phyloP scores from a whole-genome alignment of 2,797 vertebrate genomes.

The Schizopygopsis pylzovi region DNA sequence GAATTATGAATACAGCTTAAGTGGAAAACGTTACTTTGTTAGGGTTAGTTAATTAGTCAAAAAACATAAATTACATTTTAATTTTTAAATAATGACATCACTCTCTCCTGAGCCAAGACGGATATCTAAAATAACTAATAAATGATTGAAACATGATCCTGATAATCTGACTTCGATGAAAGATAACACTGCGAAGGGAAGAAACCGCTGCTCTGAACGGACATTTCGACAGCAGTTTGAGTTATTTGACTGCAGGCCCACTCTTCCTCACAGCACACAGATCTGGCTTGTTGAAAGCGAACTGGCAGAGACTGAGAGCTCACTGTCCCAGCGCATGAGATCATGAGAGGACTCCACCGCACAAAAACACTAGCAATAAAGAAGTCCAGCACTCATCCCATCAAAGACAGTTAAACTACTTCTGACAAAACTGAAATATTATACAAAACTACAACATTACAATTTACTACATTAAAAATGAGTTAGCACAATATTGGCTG shows the following conservation, averaged over 20 bases:
- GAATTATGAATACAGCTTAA: not conserved
- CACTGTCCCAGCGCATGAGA: constrained; percentile 51
- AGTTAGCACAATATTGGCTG: not conserved
- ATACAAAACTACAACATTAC: not conserved
- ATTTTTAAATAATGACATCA: not conserved
- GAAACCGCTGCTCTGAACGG: not conserved
- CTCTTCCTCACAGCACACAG: constrained; percentile 62
- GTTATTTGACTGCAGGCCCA: constrained; percentile 62
- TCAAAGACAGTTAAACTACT: not conserved
- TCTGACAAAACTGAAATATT: not conserved
- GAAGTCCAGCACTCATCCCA: constrained; percentile 5
- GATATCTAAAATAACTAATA: not conserved
- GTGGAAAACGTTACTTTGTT: no score
- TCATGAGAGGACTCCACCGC: constrained; percentile 62
- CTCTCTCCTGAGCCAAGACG: not conserved
- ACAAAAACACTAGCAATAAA: constrained; percentile 54
- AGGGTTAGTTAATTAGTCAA: not conserved
- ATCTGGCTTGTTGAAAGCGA: constrained; percentile 65
- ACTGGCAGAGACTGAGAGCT: constrained; percentile 59
- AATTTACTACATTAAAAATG: not conserved
- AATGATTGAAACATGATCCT: not conserved
- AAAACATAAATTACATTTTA: no score
- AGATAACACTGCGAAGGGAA: not conserved
- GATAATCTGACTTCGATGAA: not conserved
- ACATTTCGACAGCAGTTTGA: not conserved